These are phyloP conservation scores for Acrobeloides nanus DNA, from an alignment of 2,888 invertebrate species.

Conservation along the genomic window DNA sequence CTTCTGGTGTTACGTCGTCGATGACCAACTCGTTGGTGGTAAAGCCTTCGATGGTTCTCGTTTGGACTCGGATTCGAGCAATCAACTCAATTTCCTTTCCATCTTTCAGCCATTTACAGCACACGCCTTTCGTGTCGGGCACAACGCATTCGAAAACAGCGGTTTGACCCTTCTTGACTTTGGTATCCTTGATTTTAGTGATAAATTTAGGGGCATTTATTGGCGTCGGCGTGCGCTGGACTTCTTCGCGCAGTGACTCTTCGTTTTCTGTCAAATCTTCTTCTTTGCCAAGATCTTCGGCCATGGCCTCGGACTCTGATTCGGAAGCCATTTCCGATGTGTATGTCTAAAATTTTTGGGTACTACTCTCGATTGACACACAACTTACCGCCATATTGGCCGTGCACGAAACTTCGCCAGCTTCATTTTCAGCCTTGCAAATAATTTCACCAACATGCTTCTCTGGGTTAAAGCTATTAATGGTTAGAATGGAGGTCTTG, in stretches of 20 bases:
- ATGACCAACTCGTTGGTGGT: constrained; percentile 46
- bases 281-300: constrained; percentile 19
- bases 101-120: constrained; percentile 51
- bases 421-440: constrained; percentile 54
- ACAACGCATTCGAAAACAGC: constrained; percentile 54
- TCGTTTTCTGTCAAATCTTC: too few species aligned
- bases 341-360: constrained; percentile 28
- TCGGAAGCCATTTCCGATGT: constrained; percentile 51
- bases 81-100: constrained; percentile 52
- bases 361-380: background rate
- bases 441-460: constrained; percentile 54
- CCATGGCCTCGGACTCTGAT: constrained; percentile 45
- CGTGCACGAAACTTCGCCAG: constrained; percentile 54
- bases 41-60: constrained; percentile 37
- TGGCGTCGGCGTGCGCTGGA: constrained; percentile 49
- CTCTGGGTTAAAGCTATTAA: constrained; percentile 60
- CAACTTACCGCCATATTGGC: constrained; percentile 52
- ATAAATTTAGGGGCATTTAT: constrained; percentile 54
- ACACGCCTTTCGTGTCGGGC: constrained; percentile 53
- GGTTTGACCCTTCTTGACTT: constrained; percentile 45
- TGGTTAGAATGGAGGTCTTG: constrained; percentile 70
- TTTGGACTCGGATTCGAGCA: constrained; percentile 51
- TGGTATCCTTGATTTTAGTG: constrained; percentile 52
- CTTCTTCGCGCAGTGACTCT: constrained; percentile 42
- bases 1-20: constrained; percentile 46